Evolutionary conservation across 2,888 invertebrate species (phyloP), one percentile per base, ranked within the genome.

Genomic region (Diaphora mendica): DNA sequence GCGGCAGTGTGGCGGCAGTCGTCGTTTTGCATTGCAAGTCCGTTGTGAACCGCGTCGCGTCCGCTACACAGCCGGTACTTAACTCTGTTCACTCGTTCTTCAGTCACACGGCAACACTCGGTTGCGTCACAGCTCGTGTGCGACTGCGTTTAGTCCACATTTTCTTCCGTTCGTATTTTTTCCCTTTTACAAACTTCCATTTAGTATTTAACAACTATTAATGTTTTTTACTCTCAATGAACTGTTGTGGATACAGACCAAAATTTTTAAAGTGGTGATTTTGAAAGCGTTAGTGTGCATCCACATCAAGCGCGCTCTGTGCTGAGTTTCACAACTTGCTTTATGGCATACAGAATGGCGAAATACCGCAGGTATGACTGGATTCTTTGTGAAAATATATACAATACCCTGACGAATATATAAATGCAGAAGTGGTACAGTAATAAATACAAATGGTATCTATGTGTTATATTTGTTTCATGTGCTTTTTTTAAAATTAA

Each of bases 21-120:
- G 80, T 87, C 88, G 89, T 90, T 92, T 91, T 90, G 91, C 91
- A 91, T 89, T 91, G 91, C 92, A 89, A 89, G 89, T 89, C 85
- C 86, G 89, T 85, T 86, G 85, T 81, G 86, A 88, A 85, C 86
- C 85, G 86, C 84, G 85, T 79, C 86, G 85, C 85, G 84, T 77
- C 80, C 87, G 89, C 84, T 88, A 86, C 78, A 79, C 79, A 71
- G 68, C 87, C 88, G 79, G 79, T 82, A 77, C 79, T 82, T 86
- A 77, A 78, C 82, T 86, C 88, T 71, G 83, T 86, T 88, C 87
- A 86, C 87, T 89, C 89, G 82, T 83, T 87, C 87, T 82, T 85
- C 91, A 95, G 96, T 96, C 95, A 95, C 90, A 94, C 95, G 94
- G 93, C 94, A 92, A 91, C 94, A 92, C 91, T 94, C 95, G 91